phyloP scores from a whole-genome alignment of 2,888 invertebrate genomes.

The Apocheima hispidaria region DNA sequence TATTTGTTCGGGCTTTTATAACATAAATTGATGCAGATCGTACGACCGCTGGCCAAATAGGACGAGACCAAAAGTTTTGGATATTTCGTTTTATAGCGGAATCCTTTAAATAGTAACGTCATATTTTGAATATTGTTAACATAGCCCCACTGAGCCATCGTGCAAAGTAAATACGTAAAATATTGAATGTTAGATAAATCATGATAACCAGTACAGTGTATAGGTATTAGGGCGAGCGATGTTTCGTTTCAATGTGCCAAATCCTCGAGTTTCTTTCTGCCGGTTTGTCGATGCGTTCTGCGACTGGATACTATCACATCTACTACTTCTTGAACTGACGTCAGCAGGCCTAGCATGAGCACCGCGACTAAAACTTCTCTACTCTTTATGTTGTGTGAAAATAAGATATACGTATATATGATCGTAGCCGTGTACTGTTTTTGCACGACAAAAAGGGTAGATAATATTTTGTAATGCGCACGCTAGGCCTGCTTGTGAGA shows the following conservation, averaged over 20 bases:
- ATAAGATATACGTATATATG: too few species aligned
- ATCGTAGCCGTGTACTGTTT: too few species aligned
- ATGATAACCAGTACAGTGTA: slow-evolving; percentile 57
- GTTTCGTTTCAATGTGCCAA: slow-evolving; percentile 66
- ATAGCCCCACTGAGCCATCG: slow-evolving; percentile 44
- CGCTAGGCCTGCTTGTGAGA: too few species aligned
- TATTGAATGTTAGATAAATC: slow-evolving; percentile 65
- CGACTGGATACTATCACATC: neutral
- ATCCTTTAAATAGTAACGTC: slow-evolving; percentile 58
- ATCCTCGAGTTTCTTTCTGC: slow-evolving; percentile 48
- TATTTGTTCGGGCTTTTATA: neutral
- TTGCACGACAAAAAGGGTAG: too few species aligned
- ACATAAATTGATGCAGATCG: neutral
- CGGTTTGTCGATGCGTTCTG: slow-evolving; percentile 32
- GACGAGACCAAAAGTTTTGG: slow-evolving; percentile 45
- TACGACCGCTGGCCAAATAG: neutral
- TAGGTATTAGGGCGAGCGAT: slow-evolving; percentile 58
- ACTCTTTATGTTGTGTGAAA: too few species aligned
- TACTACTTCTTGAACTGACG: too few species aligned
- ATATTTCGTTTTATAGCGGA: slow-evolving; percentile 59
- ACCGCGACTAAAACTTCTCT: too few species aligned
- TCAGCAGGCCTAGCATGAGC: too few species aligned
- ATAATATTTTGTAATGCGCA: too few species aligned
- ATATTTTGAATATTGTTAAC: slow-evolving; percentile 49
- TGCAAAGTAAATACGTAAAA: slow-evolving; percentile 66